Evolutionary conservation across 2,113 vertebrate species (phyloP).

Genomic region (Sturnus vulgaris): DNA sequence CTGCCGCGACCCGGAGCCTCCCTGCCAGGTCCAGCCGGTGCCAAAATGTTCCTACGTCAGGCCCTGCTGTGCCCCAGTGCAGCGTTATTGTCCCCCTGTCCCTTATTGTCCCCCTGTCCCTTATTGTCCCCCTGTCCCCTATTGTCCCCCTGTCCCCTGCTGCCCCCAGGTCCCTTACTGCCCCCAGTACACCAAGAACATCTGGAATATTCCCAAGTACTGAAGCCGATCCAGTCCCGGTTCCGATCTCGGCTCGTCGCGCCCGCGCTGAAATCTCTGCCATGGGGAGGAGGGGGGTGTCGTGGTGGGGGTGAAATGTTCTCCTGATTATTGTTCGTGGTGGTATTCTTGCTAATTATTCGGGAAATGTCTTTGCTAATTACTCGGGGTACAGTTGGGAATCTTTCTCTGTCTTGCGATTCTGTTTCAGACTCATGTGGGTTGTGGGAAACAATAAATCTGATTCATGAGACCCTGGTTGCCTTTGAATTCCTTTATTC

Average conservation of each 20-base stretch:
- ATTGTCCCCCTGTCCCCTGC: neutral
- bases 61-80: neutral
- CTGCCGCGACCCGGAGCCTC: neutral
- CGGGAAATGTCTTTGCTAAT: neutral
- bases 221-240: neutral
- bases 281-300: neutral
- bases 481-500: neutral
- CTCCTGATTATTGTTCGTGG: neutral
- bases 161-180: neutral
- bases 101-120: neutral
- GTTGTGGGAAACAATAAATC: constrained; percentile 44
- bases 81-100: neutral
- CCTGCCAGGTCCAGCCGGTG: neutral
- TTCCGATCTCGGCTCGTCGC: neutral
- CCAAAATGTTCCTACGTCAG: neutral
- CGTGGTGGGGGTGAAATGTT: neutral
- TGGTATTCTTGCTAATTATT: neutral
- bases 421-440: neutral
- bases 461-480: neutral
- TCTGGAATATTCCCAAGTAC: neutral
- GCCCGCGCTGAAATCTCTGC: neutral
- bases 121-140: neutral
- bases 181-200: neutral
- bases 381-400: neutral
- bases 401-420: neutral